Evolutionary conservation across 2,797 vertebrate genomes (phyloP).

Genomic region (Otolemur crassicaudatus): DNA sequence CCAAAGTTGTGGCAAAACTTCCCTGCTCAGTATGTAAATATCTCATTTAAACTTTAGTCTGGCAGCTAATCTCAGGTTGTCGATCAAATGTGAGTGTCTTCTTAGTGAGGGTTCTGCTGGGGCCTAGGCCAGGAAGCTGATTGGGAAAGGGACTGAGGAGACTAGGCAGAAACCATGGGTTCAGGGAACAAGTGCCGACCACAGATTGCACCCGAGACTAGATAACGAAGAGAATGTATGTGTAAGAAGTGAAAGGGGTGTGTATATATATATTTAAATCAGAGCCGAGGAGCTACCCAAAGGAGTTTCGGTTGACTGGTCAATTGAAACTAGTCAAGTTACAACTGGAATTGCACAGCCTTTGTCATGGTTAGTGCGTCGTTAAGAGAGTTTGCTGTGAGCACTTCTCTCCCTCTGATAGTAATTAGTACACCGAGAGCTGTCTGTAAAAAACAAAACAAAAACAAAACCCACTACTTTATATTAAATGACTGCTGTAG

Average conservation of each 20-base stretch:
- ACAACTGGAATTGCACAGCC: slow-evolving; percentile 37
- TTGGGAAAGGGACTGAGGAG: background rate
- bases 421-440: slow-evolving; percentile 61
- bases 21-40: background rate
- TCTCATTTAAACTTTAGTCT: slow-evolving; percentile 29
- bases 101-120: background rate
- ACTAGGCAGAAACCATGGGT: background rate
- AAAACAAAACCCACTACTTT: background rate
- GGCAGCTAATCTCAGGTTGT: slow-evolving; percentile 48
- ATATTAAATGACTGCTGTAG: slow-evolving; percentile 32
- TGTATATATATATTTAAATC: slow-evolving; percentile 41
- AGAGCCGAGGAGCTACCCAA: slow-evolving; percentile 5
- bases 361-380: slow-evolving; percentile 56
- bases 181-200: background rate
- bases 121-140: background rate
- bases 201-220: background rate
- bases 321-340: slow-evolving; percentile 72
- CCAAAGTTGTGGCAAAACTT: slow-evolving; percentile 43
- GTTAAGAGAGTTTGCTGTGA: slow-evolving; percentile 29
- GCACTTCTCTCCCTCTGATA: background rate
- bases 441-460: slow-evolving; percentile 27
- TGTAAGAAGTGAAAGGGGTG: background rate
- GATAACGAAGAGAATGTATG: slow-evolving; percentile 14
- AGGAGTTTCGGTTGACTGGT: slow-evolving; percentile 62
- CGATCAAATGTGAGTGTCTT: slow-evolving; percentile 18